phyloP scores from a whole-genome alignment of 2,113 vertebrate genomes.

The Pseudorhombus dupliciocellatus region DNA sequence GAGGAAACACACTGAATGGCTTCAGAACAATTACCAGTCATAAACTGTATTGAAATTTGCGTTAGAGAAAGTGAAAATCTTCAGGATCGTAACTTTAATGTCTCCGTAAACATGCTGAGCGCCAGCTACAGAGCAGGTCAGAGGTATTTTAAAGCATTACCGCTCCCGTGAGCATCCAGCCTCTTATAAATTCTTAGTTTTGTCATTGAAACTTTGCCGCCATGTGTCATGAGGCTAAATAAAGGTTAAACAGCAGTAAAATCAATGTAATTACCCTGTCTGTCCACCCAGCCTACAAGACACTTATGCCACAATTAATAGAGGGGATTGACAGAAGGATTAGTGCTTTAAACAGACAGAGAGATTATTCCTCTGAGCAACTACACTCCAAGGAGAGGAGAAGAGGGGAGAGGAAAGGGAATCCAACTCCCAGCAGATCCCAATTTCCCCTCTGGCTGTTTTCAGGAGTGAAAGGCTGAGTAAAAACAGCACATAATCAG shows the following conservation, averaged over 20 bases:
- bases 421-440: slow-evolving; percentile 24
- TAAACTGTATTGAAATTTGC: neutral
- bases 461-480: slow-evolving; percentile 25
- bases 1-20: neutral
- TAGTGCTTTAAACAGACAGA: slow-evolving; percentile 56
- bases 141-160: neutral
- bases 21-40: neutral
- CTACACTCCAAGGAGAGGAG: slow-evolving; percentile 24
- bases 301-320: slow-evolving; percentile 59
- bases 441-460: slow-evolving; percentile 19
- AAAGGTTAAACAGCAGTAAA: slow-evolving; percentile 52
- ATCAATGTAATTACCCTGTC: slow-evolving; percentile 44
- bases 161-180: neutral
- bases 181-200: neutral
- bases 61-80: neutral
- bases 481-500: slow-evolving; percentile 24
- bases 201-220: slow-evolving; percentile 38
- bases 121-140: neutral
- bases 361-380: slow-evolving; percentile 55
- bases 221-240: slow-evolving; percentile 14
- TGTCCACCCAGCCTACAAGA: slow-evolving; percentile 38
- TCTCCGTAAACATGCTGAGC: neutral
- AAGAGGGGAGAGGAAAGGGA: slow-evolving; percentile 15
- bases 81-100: neutral
- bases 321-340: slow-evolving; percentile 60